Evolutionary conservation across 2,888 invertebrate species (phyloP).

Genomic region (Drosophila picticornis): DNA sequence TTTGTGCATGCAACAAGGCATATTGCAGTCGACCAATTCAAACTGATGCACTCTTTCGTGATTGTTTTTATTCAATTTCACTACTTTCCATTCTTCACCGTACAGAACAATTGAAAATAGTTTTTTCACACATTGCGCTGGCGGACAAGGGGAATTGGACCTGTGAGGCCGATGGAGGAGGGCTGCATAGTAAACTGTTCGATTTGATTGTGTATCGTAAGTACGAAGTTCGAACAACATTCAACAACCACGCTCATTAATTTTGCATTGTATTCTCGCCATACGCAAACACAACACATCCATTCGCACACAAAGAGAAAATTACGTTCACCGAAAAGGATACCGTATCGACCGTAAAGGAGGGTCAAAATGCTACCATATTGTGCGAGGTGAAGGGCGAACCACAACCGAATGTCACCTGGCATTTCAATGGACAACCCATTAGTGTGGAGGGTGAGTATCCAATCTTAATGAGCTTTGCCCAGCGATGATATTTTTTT

Average conservation of each 20-base stretch:
- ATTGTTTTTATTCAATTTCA: slow-evolving; percentile 15
- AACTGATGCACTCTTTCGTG: neutral
- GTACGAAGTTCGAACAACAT: slow-evolving; percentile 52
- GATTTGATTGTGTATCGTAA: slow-evolving; percentile 85
- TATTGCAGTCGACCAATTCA: neutral
- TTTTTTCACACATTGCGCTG: slow-evolving; percentile 85
- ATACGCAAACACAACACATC: slow-evolving; percentile 2
- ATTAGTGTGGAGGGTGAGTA: slow-evolving; percentile 81
- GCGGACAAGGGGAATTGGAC: slow-evolving; percentile 86
- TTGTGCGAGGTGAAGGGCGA: slow-evolving; percentile 86
- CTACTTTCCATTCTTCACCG: slow-evolving; percentile 21
- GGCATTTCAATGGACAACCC: slow-evolving; percentile 85
- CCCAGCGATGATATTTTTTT: slow-evolving; percentile 8
- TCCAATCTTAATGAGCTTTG: slow-evolving; percentile 60
- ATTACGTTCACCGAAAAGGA: slow-evolving; percentile 87
- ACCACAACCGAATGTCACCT: slow-evolving; percentile 85
- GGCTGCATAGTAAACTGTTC: slow-evolving; percentile 81
- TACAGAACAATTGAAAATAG: slow-evolving; percentile 84
- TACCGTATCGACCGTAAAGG: slow-evolving; percentile 86
- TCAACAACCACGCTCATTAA: slow-evolving; percentile 61
- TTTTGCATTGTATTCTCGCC: slow-evolving; percentile 61
- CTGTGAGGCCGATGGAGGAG: slow-evolving; percentile 82
- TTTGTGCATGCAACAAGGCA: neutral
- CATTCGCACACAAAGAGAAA: slow-evolving; percentile 84
- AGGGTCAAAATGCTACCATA: slow-evolving; percentile 86